Percentiles rank a stretch among this genome's conserved stretches.
These are phyloP conservation scores for Phasia obesa DNA, from an alignment of 2,888 invertebrate species.

Conservation along the genomic window DNA sequence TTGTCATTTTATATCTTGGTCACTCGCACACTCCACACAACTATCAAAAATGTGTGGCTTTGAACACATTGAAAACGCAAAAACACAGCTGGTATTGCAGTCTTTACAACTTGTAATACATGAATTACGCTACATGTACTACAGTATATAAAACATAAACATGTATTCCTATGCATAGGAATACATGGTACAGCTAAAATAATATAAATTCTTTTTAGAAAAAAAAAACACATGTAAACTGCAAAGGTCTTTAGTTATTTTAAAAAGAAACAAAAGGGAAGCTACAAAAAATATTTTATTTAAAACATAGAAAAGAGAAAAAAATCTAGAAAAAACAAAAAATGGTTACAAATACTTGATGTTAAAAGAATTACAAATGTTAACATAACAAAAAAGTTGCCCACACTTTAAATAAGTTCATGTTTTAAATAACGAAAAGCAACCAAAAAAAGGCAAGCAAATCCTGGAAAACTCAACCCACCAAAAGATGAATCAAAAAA, in stretches of 20 bases:
- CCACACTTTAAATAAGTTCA: conserved; percentile 46
- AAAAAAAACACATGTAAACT: conserved; percentile 9
- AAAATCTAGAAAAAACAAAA: neutral
- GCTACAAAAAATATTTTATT: conserved; percentile 7
- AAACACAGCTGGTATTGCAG: too few species aligned
- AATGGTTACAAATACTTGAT: conserved; percentile 48
- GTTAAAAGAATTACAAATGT: conserved; percentile 68
- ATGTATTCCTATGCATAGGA: too few species aligned
- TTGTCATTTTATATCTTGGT: too few species aligned
- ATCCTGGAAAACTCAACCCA: neutral
- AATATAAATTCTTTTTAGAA: conserved; percentile 45
- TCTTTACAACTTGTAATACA: neutral
- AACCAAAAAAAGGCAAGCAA: neutral
- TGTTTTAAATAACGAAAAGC: neutral
- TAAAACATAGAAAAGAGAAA: neutral
- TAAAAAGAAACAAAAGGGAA: neutral
- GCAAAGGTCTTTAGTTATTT: neutral
- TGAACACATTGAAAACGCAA: too few species aligned
- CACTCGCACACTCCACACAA: too few species aligned
- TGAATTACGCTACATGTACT: neutral
- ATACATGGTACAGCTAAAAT: neutral
- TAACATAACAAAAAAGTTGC: conserved; percentile 48
- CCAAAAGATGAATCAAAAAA: conserved; percentile 4
- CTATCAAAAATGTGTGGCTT: too few species aligned
- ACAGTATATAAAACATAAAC: neutral